phyloP scores from a whole-genome alignment of 2,113 vertebrate species.

The Xyliphius kryptos region DNA sequence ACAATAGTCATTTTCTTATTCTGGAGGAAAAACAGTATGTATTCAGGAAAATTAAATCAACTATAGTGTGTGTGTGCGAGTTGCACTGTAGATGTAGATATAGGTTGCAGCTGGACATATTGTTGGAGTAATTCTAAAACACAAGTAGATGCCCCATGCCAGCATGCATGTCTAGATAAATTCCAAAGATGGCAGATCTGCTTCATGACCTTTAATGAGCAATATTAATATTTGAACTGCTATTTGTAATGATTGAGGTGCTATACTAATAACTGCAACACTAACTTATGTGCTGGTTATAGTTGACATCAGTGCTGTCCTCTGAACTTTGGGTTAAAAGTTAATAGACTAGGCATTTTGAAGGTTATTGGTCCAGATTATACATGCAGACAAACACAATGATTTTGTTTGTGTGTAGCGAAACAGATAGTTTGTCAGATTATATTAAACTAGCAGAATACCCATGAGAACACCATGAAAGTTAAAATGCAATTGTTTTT shows the following conservation, averaged over 20 bases:
- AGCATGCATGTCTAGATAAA: slow-evolving; percentile 12
- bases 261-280: slow-evolving; percentile 45
- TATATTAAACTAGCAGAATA: no score
- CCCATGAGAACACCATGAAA: no score
- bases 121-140: neutral
- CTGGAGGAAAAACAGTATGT: neutral
- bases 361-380: neutral
- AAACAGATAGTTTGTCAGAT: no score
- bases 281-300: slow-evolving; percentile 29
- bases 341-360: slow-evolving; percentile 16
- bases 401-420: neutral
- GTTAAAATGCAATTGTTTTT: no score
- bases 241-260: slow-evolving; percentile 25
- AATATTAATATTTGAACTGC: slow-evolving; percentile 38
- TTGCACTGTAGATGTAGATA: slow-evolving; percentile 24
- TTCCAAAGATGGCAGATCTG: slow-evolving; percentile 29
- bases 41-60: neutral
- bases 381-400: neutral
- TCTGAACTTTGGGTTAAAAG: slow-evolving; percentile 24
- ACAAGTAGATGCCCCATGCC: neutral
- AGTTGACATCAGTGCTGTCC: slow-evolving; percentile 17
- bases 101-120: neutral
- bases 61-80: slow-evolving; percentile 13
- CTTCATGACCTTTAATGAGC: slow-evolving; percentile 6
- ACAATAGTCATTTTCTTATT: no score